These are phyloP conservation scores for Limosa lapponica DNA, from an alignment of 2,797 vertebrate genomes.

Conservation along the genomic window DNA sequence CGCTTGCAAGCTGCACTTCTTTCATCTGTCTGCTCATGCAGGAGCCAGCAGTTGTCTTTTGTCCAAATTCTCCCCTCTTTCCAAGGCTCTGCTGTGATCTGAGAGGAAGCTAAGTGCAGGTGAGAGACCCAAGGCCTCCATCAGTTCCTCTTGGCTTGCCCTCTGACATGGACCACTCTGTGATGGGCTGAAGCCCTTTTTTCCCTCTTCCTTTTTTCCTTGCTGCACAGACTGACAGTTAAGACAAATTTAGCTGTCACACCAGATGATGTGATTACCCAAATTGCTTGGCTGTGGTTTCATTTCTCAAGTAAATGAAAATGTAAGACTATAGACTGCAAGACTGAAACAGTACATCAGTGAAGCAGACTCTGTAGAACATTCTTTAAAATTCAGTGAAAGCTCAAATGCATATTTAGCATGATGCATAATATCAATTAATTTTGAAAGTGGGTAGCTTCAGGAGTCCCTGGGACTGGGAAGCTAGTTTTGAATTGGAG, in stretches of 20 bases:
- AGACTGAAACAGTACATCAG: neutral
- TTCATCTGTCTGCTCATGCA: neutral
- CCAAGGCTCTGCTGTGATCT: neutral
- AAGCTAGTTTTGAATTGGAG: neutral
- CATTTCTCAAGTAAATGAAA: slow-evolving; percentile 43
- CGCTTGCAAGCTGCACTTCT: neutral
- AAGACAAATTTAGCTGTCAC: slow-evolving; percentile 13
- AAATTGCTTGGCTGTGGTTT: slow-evolving; percentile 4
- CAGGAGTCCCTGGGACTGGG: neutral
- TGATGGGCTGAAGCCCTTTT: neutral
- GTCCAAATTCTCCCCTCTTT: neutral
- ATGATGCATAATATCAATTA: neutral
- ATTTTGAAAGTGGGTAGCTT: neutral
- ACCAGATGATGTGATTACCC: neutral
- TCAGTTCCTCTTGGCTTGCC: neutral
- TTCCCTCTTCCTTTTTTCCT: neutral
- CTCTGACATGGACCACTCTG: accelerated
- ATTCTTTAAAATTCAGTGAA: neutral
- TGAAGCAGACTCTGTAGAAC: neutral
- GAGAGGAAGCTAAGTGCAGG: neutral
- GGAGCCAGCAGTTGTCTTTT: neutral
- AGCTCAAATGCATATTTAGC: neutral
- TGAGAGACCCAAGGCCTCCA: neutral
- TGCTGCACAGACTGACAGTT: neutral
- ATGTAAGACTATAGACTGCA: neutral